phyloP scores from a whole-genome alignment of 2,113 vertebrate genomes.

The Panthera leo region DNA sequence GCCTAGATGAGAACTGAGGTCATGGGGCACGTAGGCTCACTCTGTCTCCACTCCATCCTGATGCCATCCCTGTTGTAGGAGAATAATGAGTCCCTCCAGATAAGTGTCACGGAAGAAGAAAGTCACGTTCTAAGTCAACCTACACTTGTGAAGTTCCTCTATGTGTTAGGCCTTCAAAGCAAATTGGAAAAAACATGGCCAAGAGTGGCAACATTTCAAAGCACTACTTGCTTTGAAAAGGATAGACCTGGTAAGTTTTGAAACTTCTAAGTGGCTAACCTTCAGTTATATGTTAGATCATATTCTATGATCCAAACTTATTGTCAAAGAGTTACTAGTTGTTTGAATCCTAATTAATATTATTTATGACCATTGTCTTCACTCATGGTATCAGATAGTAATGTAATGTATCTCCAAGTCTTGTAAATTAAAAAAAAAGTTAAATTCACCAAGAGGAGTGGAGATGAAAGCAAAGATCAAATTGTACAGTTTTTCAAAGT shows the following conservation, averaged over 20 bases:
- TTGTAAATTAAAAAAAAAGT: background rate
- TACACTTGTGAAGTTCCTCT: background rate
- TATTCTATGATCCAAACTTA: background rate
- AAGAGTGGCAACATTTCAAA: background rate
- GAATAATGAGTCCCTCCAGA: background rate
- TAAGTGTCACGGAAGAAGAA: background rate
- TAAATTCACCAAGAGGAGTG: background rate
- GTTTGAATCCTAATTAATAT: background rate
- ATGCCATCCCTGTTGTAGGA: background rate
- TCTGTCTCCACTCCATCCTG: background rate
- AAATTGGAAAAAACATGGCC: background rate
- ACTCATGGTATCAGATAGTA: background rate
- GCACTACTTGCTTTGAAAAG: background rate
- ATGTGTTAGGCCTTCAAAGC: background rate
- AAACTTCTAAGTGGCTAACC: background rate
- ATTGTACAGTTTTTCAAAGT: background rate
- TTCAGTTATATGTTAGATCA: background rate
- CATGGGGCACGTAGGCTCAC: fast-evolving
- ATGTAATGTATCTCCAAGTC: background rate
- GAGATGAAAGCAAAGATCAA: background rate
- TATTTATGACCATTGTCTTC: background rate
- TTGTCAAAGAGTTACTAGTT: background rate
- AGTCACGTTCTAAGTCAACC: background rate
- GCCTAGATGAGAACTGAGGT: background rate
- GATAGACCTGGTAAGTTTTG: background rate